Conservation (phyloP, 2,888 invertebrate genomes). For the Cremastinae sp. region DNA sequence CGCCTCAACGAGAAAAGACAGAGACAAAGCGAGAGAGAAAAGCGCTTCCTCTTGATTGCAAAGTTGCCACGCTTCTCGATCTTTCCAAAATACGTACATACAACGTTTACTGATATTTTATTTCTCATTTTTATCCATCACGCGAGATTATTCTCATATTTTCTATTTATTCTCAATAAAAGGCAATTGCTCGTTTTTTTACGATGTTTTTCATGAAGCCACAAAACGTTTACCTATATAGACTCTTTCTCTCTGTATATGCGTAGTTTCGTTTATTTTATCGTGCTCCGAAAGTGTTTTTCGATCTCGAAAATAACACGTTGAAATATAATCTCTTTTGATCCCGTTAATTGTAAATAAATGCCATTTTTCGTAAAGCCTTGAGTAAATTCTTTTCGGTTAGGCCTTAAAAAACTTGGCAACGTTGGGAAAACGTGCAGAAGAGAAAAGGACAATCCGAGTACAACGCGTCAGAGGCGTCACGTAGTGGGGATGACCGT, state of each 20-base stretch:
- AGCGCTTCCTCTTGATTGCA: constrained; percentile 30
- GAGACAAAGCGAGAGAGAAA: constrained; percentile 16
- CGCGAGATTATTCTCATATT: not conserved
- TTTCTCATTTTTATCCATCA: not conserved
- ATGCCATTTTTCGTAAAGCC: constrained; percentile 19
- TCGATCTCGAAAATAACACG: no score
- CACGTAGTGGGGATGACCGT: constrained; percentile 56
- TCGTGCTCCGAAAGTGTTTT: no score
- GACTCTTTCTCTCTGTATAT: no score
- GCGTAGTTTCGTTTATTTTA: no score
- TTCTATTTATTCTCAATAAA: no score
- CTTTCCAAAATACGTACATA: not conserved
- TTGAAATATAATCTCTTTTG: no score
- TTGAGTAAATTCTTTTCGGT: constrained; percentile 28
- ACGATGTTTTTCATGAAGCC: no score
- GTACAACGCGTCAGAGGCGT: constrained; percentile 46
- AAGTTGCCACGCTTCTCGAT: constrained; percentile 32
- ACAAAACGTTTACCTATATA: no score
- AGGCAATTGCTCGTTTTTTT: no score
- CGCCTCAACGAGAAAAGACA: constrained; percentile 24
- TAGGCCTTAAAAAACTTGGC: constrained; percentile 48
- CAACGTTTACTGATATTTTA: constrained; percentile 3
- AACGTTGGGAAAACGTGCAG: constrained; percentile 57
- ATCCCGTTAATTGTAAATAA: no score
- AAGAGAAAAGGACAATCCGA: constrained; percentile 52